Conservation (phyloP, 92 coral and sea anemone species). For the Epizoanthus ramosus region DNA sequence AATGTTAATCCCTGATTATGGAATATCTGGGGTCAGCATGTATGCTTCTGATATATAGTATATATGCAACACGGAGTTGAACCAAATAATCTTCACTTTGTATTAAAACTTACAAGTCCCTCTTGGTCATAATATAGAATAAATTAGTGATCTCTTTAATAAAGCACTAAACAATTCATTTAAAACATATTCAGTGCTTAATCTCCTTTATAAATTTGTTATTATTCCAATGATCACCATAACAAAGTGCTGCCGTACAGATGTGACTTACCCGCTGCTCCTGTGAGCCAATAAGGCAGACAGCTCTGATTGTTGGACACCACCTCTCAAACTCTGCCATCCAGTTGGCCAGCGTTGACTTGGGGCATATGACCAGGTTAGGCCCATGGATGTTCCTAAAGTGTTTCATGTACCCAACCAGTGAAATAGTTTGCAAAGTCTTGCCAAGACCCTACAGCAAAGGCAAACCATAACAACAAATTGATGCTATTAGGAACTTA, state of each 20-base stretch:
- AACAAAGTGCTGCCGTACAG: too few relatives aligned
- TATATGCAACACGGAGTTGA: too few relatives aligned
- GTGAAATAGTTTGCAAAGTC: conserved; percentile 94
- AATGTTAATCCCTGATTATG: too few relatives aligned
- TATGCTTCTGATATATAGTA: too few relatives aligned
- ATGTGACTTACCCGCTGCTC: conserved; percentile 82
- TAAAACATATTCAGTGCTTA: too few relatives aligned
- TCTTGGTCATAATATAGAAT: background rate
- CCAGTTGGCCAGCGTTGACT: conserved; percentile 97
- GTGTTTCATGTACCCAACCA: conserved; percentile 96
- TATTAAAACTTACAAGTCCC: too few relatives aligned
- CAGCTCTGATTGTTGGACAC: conserved; percentile 96
- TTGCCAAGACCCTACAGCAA: conserved; percentile 88
- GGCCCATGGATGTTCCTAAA: conserved; percentile 94
- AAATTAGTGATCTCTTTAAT: background rate
- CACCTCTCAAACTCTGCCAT: conserved; percentile 96
- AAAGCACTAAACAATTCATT: too few relatives aligned
- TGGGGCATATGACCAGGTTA: conserved; percentile 91
- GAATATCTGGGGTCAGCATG: too few relatives aligned
- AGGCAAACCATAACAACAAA: background rate
- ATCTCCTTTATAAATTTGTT: too few relatives aligned
- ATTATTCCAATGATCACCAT: too few relatives aligned
- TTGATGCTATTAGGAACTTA: background rate
- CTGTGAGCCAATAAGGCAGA: conserved; percentile 91
- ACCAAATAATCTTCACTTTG: too few relatives aligned